Evolutionary conservation across 37 sponge, comb jelly and placozoan genomes (phyloP), one percentile per base, ranked within the genome.

Genomic region (Cliona cf. orientalis): DNA sequence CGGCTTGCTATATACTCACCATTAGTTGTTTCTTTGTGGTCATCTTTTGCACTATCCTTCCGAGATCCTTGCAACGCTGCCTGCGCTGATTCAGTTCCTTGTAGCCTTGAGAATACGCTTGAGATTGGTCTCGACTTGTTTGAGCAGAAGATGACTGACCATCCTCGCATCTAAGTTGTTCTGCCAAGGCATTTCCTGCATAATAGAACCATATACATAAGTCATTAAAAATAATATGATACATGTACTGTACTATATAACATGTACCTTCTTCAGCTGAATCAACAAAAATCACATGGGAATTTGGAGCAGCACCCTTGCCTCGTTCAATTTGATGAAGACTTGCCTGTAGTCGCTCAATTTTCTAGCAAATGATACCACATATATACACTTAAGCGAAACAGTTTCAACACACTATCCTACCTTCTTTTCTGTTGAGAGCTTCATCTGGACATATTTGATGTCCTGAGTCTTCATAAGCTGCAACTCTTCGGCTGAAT

Each of bases 401-500:
- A 66, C 14, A 22, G 32, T 23, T 6, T 37, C 71, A 43, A 57
- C n/a, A 29, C 61, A 35, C 68, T 31, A 55, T 37, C 80, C 56
- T 31, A 89, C 92, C 67, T 83, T 90, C 34, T 57, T 81, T 58
- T 97, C 98, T 17, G 66, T 80, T 44, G 56, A 65, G 9, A 87
- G 74, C 67, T 94, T 94, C 82, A 97, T 79, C 1, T 83, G 69
- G 19, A 94, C 61, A 78, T 97, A 97, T 23, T 90, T 94, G 29
- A 88, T n/a, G 41, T 97, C 95, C 60, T 97, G 95, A 11, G 92
- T 97, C 74, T 90, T 84, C 82, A 97, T 64, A 1, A 97, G 61
- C 59, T 88, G 78, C 42, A 90, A 58, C 26, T 95, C 89, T 42
- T 87, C 95, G 23, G 56, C 72, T 43, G 83, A 77, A 22, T 85